Conservation (phyloP, 2,113 vertebrate genomes). For the Monopterus albus region DNA sequence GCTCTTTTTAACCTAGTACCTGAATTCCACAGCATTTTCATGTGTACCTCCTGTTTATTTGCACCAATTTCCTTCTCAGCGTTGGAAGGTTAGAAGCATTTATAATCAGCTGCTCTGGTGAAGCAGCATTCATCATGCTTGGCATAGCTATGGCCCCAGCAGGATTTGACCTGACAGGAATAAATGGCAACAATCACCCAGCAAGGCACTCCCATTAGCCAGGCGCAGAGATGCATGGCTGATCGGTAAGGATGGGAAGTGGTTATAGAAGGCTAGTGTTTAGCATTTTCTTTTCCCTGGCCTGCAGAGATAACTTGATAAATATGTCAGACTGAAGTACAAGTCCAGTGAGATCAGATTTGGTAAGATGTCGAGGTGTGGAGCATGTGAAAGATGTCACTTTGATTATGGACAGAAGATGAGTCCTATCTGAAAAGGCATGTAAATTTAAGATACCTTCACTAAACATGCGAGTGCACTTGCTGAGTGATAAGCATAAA, state of each 20-base stretch:
- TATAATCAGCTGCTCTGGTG: slow-evolving; percentile 68
- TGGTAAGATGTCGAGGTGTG: not conserved
- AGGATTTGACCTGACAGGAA: slow-evolving; percentile 76
- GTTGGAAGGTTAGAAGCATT: slow-evolving; percentile 76
- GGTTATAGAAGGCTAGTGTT: not conserved
- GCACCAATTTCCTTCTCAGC: slow-evolving; percentile 27
- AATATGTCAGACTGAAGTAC: slow-evolving; percentile 5
- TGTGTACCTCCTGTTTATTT: slow-evolving; percentile 39
- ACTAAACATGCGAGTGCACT: no score
- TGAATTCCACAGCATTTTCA: slow-evolving; percentile 36
- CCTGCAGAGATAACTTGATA: not conserved
- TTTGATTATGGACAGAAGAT: no score
- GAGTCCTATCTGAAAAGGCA: no score
- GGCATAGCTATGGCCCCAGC: slow-evolving; percentile 55
- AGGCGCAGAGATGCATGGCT: slow-evolving; percentile 41
- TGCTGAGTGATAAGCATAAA: not conserved
- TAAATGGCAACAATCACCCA: slow-evolving; percentile 76
- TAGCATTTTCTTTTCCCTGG: slow-evolving; percentile 12
- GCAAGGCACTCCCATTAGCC: slow-evolving; percentile 69
- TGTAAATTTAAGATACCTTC: no score
- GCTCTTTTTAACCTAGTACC: not conserved
- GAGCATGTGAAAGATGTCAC: not conserved
- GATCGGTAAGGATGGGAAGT: slow-evolving; percentile 4
- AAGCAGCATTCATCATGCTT: slow-evolving; percentile 76
- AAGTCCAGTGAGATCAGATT: not conserved